A percentile compares a stretch with the other conserved stretches of the same genome.
Evolutionary conservation across 2,113 vertebrate genomes (phyloP).

Genomic region (Myotis lucifugus): DNA sequence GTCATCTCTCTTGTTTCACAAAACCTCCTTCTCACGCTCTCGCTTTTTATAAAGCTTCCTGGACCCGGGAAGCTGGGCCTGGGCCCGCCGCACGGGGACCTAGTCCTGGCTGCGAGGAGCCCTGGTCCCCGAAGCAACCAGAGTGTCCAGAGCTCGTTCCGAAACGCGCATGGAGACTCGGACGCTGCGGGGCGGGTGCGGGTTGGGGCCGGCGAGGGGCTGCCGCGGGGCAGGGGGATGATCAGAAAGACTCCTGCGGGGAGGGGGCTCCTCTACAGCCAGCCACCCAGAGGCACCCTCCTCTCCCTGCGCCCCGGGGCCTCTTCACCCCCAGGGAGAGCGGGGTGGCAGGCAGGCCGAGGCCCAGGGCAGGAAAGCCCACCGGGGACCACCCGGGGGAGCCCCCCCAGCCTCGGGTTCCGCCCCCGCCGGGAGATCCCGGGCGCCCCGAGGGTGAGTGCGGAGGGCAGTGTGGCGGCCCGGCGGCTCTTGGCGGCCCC

Average conservation of each 20-base stretch:
- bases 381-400: constrained; percentile 69
- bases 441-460: constrained; percentile 71
- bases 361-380: constrained; percentile 56
- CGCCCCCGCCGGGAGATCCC: constrained; percentile 69
- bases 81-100: not conserved
- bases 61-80: not conserved
- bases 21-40: constrained; percentile 69
- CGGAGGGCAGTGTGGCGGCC: constrained; percentile 71
- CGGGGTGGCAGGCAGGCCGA: not conserved
- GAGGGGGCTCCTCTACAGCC: not conserved
- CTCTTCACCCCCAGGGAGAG: not conserved
- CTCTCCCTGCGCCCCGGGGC: not conserved
- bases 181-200: not conserved
- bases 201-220: not conserved
- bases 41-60: constrained; percentile 49
- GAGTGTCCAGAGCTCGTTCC: not conserved
- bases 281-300: not conserved
- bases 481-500: constrained; percentile 66
- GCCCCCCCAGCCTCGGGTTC: constrained; percentile 1
- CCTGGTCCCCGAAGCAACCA: not conserved
- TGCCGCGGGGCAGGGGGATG: not conserved
- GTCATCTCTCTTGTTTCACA: constrained; percentile 26
- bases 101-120: not conserved
- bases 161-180: not conserved
- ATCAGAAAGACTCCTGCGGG: not conserved